Evolutionary conservation across 2,113 vertebrate species (phyloP).

Genomic region (Prunella himalayana): DNA sequence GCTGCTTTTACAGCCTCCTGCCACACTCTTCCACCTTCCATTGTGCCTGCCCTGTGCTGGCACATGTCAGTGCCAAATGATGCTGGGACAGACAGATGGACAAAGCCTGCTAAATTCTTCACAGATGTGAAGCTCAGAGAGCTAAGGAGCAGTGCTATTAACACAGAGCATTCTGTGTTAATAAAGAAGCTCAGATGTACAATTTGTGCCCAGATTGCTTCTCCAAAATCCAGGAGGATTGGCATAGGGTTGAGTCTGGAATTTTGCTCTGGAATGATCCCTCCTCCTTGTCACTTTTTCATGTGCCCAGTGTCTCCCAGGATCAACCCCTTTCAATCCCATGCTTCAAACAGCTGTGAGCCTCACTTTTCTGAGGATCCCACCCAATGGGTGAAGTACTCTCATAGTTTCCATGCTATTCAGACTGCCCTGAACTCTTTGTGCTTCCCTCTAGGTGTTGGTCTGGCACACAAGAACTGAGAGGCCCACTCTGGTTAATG

Average conservation of each 20-base stretch:
- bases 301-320: not conserved
- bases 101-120: not conserved
- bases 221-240: not conserved
- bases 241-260: not conserved
- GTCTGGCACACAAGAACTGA: constrained; percentile 90
- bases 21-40: not conserved
- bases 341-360: not conserved
- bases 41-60: not conserved
- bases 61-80: not conserved
- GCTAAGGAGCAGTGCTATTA: not conserved
- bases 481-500: constrained; percentile 83
- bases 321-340: not conserved
- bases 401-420: not conserved
- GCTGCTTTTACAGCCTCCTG: not conserved
- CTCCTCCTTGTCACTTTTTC: not conserved
- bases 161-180: not conserved
- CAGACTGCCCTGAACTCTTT: not conserved
- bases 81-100: not conserved
- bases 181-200: not conserved
- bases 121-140: not conserved
- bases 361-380: not conserved
- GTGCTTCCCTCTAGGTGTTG: constrained; percentile 75
- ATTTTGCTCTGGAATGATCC: not conserved
- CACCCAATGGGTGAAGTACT: not conserved
- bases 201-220: not conserved